phyloP scores from a whole-genome alignment of 2,797 vertebrate species.

The Gymnoscopelus braueri region DNA sequence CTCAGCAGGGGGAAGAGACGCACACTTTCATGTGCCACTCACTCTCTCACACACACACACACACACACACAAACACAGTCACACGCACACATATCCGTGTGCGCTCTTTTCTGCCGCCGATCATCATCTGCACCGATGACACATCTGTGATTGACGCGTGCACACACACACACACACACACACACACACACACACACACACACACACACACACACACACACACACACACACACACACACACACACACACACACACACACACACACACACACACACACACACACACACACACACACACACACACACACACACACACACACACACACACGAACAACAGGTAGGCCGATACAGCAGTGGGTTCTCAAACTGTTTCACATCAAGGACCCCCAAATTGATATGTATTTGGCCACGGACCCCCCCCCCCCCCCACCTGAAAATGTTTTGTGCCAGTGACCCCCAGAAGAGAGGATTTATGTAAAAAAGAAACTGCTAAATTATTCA shows the following conservation, averaged over 20 bases:
- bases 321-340: background rate
- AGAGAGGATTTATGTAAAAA: no score
- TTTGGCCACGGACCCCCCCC: no score
- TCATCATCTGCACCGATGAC: background rate
- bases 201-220: background rate
- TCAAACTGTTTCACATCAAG: background rate
- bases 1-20: constrained; percentile 30
- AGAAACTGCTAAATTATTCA: no score
- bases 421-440: no score
- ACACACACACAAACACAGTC: background rate
- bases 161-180: constrained; percentile 21
- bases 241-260: background rate
- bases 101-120: background rate
- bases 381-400: no score
- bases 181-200: background rate
- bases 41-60: constrained; percentile 9
- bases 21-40: constrained; percentile 60
- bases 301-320: background rate
- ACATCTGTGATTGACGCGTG: background rate
- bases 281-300: constrained; percentile 6
- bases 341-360: background rate
- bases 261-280: background rate
- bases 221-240: constrained; percentile 8
- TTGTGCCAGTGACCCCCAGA: no score
- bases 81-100: background rate